Conservation (phyloP, 2,797 vertebrate species). For the Hydrocynus forskahlii region DNA sequence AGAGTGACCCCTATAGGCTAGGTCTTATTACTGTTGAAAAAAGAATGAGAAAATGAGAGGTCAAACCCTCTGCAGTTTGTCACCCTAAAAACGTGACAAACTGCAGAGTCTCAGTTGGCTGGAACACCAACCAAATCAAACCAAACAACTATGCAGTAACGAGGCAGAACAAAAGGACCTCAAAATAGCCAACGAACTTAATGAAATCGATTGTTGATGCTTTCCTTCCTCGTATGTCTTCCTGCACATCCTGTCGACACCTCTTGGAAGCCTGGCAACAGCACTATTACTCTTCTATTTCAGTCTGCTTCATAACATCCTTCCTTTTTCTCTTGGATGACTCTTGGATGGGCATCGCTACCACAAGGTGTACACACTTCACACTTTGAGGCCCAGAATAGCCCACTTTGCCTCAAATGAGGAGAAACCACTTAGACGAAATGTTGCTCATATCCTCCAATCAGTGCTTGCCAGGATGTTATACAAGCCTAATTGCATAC, state of each 20-base stretch:
- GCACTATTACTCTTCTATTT: conserved; percentile 59
- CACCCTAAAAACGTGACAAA: conserved; percentile 17
- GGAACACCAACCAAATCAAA: neutral
- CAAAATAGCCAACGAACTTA: conserved; percentile 54
- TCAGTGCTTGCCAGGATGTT: neutral
- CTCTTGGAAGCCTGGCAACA: conserved; percentile 57
- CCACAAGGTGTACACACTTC: conserved; percentile 11
- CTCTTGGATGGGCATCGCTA: neutral
- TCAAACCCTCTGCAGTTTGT: too few species aligned
- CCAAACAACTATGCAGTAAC: conserved; percentile 28
- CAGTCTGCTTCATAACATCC: conserved; percentile 27
- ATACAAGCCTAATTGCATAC: neutral
- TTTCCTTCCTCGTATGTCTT: conserved; percentile 63
- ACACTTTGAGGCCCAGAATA: neutral
- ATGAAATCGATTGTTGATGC: conserved; percentile 45
- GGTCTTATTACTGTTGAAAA: neutral
- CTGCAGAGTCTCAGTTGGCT: neutral
- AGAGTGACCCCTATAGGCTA: conserved; percentile 75
- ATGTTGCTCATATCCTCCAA: neutral
- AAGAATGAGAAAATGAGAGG: neutral
- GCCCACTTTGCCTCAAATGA: neutral
- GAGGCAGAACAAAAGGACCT: conserved; percentile 58
- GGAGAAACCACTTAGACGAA: neutral
- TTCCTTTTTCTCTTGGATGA: conserved; percentile 8
- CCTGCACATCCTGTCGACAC: conserved; percentile 57